Evolutionary conservation across 2,888 invertebrate genomes (phyloP).

Genomic region (Napeogenes sylphis): DNA sequence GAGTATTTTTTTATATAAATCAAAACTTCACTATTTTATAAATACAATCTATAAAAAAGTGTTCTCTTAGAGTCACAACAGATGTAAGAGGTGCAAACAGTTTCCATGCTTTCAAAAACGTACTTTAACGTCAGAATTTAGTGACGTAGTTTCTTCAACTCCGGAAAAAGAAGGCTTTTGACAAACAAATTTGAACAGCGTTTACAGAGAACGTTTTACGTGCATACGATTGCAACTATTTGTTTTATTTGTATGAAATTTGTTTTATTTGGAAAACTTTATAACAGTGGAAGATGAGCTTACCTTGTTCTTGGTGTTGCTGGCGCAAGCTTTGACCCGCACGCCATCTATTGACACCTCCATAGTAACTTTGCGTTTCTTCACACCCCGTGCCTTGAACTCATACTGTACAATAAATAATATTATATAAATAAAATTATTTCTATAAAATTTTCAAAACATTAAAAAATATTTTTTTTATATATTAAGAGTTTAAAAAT

Average conservation of each 20-base stretch:
- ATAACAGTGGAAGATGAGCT: conserved; percentile 1
- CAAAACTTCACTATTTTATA: too few species aligned
- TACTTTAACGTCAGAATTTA: neutral
- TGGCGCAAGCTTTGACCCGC: conserved; percentile 90
- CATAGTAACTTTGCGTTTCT: conserved; percentile 97
- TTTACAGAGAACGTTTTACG: too few species aligned
- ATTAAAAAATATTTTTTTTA: neutral
- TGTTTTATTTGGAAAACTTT: too few species aligned
- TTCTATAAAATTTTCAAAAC: neutral
- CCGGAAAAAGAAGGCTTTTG: neutral
- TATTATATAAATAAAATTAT: conserved; percentile 1
- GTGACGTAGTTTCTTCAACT: neutral
- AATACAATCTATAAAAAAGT: too few species aligned
- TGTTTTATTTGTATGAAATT: too few species aligned
- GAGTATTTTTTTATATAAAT: too few species aligned
- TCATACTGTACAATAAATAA: conserved; percentile 88
- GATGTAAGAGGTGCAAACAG: neutral
- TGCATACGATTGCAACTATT: too few species aligned
- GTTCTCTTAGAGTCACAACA: too few species aligned
- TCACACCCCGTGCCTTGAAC: conserved; percentile 98
- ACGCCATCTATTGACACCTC: conserved; percentile 97
- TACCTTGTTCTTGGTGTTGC: conserved; percentile 73
- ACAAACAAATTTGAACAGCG: too few species aligned
- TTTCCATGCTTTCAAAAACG: neutral
- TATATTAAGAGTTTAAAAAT: neutral